These are phyloP conservation scores for Oryzias sinensis DNA, from an alignment of 2,797 vertebrate species.

Conservation along the genomic window DNA sequence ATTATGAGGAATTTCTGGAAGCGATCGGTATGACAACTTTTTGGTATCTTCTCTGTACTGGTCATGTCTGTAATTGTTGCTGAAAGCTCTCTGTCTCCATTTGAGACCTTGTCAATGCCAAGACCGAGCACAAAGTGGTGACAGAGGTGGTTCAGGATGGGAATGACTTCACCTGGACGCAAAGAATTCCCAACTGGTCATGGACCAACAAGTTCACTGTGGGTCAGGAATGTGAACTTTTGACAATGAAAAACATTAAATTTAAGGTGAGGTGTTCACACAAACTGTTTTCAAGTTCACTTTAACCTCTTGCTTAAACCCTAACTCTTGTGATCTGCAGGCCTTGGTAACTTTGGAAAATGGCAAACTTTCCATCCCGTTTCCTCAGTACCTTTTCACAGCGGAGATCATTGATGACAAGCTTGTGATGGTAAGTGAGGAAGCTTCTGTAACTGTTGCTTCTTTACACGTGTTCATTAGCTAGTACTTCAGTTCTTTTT, in stretches of 20 bases:
- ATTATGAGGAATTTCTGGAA: slow-evolving; percentile 87
- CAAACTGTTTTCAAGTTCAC: background rate
- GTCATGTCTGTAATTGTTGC: background rate
- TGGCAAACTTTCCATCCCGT: slow-evolving; percentile 76
- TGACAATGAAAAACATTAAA: slow-evolving; percentile 79
- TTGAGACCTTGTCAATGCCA: slow-evolving; percentile 74
- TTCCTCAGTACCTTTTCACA: slow-evolving; percentile 84
- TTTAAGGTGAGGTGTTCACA: slow-evolving; percentile 79
- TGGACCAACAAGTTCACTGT: slow-evolving; percentile 83
- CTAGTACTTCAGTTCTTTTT: background rate
- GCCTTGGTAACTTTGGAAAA: slow-evolving; percentile 78
- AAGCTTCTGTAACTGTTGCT: background rate
- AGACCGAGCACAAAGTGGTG: slow-evolving; percentile 81
- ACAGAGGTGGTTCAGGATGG: slow-evolving; percentile 87
- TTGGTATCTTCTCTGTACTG: background rate
- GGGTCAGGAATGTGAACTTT: slow-evolving; percentile 84
- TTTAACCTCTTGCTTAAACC: background rate
- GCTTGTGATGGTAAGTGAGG: slow-evolving; percentile 83
- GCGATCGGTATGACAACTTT: slow-evolving; percentile 72
- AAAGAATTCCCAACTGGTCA: slow-evolving; percentile 78
- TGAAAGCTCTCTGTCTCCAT: background rate
- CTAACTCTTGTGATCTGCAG: slow-evolving; percentile 58
- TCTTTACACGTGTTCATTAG: too few species aligned
- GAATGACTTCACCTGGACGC: slow-evolving; percentile 85
- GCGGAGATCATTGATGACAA: slow-evolving; percentile 82